These are phyloP conservation scores for Cryptus armator DNA, from an alignment of 2,888 invertebrate species.

Conservation along the genomic window DNA sequence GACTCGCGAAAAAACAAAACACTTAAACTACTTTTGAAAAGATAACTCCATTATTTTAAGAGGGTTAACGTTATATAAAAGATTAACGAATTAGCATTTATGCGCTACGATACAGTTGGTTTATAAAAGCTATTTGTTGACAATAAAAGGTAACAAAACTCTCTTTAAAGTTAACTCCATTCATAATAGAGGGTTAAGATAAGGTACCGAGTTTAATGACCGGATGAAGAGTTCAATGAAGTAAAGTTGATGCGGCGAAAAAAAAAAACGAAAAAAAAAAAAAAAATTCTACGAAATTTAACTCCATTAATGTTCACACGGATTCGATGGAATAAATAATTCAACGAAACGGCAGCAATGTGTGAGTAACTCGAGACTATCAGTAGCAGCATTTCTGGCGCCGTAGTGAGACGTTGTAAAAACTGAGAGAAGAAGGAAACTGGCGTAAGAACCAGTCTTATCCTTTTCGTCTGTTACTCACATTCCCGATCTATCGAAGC, in stretches of 20 bases:
- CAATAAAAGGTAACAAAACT: no score
- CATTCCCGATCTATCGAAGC: not conserved
- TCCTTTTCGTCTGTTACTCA: slow-evolving; percentile 4
- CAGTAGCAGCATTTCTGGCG: slow-evolving; percentile 16
- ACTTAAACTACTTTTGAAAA: no score
- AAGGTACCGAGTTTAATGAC: not conserved
- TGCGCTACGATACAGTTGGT: no score
- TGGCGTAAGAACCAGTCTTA: slow-evolving; percentile 45
- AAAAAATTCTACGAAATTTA: not conserved
- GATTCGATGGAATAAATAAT: not conserved
- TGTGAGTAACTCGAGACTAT: slow-evolving; percentile 15
- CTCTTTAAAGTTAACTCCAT: no score
- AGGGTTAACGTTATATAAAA: no score
- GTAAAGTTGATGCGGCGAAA: not conserved
- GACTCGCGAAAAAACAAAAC: no score
- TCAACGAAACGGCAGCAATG: slow-evolving; percentile 6
- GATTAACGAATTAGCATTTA: no score
- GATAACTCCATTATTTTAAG: no score
- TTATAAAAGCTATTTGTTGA: no score
- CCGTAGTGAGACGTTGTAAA: slow-evolving; percentile 22
- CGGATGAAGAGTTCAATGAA: not conserved
- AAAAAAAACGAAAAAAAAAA: not conserved
- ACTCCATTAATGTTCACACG: not conserved
- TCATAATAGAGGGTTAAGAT: no score
- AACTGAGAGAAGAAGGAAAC: slow-evolving; percentile 36